Evolutionary conservation across 2,113 vertebrate species (phyloP), one percentile per base, ranked within the genome.

Genomic region (Scortum barcoo): DNA sequence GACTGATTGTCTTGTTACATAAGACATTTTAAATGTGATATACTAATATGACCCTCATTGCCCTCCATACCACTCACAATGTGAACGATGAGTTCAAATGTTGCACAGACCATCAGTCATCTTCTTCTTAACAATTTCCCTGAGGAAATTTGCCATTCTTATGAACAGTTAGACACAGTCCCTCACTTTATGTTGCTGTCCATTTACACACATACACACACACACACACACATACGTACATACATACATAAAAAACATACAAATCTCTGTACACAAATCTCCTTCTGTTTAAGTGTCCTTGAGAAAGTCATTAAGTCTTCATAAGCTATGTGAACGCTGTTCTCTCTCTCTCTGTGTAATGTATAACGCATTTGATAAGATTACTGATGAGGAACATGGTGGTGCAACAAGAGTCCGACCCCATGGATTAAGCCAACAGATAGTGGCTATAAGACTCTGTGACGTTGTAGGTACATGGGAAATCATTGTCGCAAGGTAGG

Each of bases 251-350:
- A n/a, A n/a, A n/a, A n/a, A n/a, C n/a, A n/a, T n/a, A n/a, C n/a
- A n/a, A n/a, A n/a, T n/a, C n/a, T n/a, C n/a, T n/a, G n/a, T 36
- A 28, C 36, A 56, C 70, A n/a, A 16, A 70, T 74, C 67, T 53
- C 24, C 71, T 67, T 73, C 44, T 53, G 22, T 20, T 57, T 48
- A 20, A 73, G 72, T 72, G 78, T 80, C 62, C 57, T 66, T 74
- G 22, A 71, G 36, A 13, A 58, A 67, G 12, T 30, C 76, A 44
- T 71, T 60, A 46, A 76, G 65, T 69, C 20, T 46, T 70, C 33
- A 76, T 73, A 33, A 33, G 56, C 17, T 56, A 42, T 72, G 74
- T 24, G 1, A 33, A 26, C 8, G 12, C 33, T 33, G 46, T 44
- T 38, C 10, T 73, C 57, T 60, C 28, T 75, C n/a, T 68, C 50